phyloP scores from a whole-genome alignment of 2,888 invertebrate species.

The Clusia tigrina region DNA sequence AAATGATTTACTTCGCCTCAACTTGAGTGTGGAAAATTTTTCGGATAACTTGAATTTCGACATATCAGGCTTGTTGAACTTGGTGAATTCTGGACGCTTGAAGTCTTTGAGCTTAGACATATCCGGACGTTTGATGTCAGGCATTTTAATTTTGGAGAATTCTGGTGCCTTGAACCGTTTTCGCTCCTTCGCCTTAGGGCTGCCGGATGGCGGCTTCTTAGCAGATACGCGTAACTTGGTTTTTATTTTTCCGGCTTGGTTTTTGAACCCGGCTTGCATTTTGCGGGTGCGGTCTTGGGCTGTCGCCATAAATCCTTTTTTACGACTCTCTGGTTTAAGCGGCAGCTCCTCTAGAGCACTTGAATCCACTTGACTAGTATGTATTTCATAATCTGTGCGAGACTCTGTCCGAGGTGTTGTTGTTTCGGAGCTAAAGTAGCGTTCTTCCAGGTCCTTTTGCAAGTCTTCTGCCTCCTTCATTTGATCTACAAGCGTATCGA shows the following conservation, averaged over 20 bases:
- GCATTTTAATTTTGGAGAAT: conserved; percentile 64
- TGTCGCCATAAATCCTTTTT: conserved; percentile 65
- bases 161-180: conserved; percentile 61
- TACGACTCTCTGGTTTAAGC: conserved; percentile 68
- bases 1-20: conserved; percentile 65
- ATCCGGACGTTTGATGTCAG: conserved; percentile 64
- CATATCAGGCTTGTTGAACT: conserved; percentile 68
- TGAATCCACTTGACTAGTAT: conserved; percentile 74
- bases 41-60: conserved; percentile 73
- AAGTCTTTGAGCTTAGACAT: conserved; percentile 65
- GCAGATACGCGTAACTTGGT: conserved; percentile 69
- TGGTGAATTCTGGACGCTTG: conserved; percentile 63
- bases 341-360: conserved; percentile 73
- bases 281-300: conserved; percentile 67
- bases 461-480: conserved; percentile 67
- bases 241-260: conserved; percentile 77
- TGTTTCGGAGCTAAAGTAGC: conserved; percentile 70
- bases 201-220: conserved; percentile 53
- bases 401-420: conserved; percentile 68
- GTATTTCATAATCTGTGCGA: conserved; percentile 72
- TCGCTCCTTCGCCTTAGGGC: conserved; percentile 60
- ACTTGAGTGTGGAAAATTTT: conserved; percentile 70
- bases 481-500: conserved; percentile 64
- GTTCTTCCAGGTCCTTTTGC: conserved; percentile 72
- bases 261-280: conserved; percentile 73